phyloP scores from a whole-genome alignment of 2,888 invertebrate genomes.

The Mimumesa dahlbomi region DNA sequence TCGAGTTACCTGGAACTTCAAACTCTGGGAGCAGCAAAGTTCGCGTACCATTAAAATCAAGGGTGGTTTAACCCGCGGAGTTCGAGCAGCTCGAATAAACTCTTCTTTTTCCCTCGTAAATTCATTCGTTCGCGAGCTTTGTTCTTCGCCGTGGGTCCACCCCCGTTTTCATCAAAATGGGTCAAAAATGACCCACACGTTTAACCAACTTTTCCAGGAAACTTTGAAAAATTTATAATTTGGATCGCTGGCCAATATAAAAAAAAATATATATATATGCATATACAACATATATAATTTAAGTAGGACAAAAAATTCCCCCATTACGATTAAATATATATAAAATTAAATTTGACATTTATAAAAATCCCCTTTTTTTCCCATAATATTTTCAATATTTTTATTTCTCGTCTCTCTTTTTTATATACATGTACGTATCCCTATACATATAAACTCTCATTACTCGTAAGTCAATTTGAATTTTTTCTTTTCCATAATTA shows the following conservation, averaged over 20 bases:
- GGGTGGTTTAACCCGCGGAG: conserved; percentile 58
- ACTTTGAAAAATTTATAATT: neutral
- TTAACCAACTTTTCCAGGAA: neutral
- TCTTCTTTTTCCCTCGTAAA: conserved; percentile 26
- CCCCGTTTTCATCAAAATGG: neutral
- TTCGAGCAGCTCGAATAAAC: conserved; percentile 40
- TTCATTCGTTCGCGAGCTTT: conserved; percentile 11
- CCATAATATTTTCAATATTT: too few species aligned
- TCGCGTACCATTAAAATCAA: conserved; percentile 63
- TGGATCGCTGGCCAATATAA: neutral
- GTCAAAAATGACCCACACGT: neutral
- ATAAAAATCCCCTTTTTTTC: too few species aligned
- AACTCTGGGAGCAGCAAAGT: conserved; percentile 61
- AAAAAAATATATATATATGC: too few species aligned
- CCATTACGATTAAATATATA: too few species aligned
- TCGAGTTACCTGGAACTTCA: conserved; percentile 66
- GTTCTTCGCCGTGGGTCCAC: neutral
- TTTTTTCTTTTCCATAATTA: too few species aligned
- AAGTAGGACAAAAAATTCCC: too few species aligned
- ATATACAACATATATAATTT: too few species aligned
- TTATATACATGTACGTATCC: too few species aligned
- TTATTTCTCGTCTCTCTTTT: too few species aligned
- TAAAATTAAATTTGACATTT: too few species aligned
- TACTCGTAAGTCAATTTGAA: too few species aligned
- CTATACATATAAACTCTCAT: too few species aligned